Evolutionary conservation across 1,140 invertebrate genomes (phyloP).

Genomic region (Penaeus vannamei): DNA sequence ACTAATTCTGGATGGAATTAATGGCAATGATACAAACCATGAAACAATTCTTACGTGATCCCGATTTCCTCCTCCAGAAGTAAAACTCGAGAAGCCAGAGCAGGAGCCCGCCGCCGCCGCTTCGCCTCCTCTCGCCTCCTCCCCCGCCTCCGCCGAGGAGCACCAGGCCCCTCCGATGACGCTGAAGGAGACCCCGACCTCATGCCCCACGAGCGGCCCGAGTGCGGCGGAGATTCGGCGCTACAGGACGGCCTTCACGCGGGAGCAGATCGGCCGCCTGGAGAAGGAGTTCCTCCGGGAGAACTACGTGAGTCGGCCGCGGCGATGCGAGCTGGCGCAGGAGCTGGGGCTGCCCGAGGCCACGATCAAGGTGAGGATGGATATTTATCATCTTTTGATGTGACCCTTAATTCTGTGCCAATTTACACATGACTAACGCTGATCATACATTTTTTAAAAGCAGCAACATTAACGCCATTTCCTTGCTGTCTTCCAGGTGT

Average conservation of each 20-base stretch:
- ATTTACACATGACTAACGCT: neutral
- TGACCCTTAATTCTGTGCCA: neutral
- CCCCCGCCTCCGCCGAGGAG: too few species aligned
- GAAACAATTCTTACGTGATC: too few species aligned
- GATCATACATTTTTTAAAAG: neutral
- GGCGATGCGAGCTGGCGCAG: slow-evolving; percentile 94
- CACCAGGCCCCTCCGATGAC: neutral
- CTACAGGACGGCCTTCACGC: slow-evolving; percentile 97
- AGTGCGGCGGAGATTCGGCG: slow-evolving; percentile 70
- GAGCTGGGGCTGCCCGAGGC: slow-evolving; percentile 95
- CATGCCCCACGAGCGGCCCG: neutral
- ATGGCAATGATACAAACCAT: neutral
- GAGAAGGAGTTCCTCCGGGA: slow-evolving; percentile 98
- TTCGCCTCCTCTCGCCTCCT: too few species aligned
- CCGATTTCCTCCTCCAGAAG: too few species aligned
- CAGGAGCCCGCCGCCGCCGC: too few species aligned
- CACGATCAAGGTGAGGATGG: slow-evolving; percentile 91
- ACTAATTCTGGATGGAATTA: neutral
- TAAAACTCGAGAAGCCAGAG: too few species aligned
- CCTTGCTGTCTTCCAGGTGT: slow-evolving; percentile 80
- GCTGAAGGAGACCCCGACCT: neutral
- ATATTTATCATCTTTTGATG: neutral
- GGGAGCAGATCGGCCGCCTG: slow-evolving; percentile 93
- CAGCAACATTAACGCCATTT: slow-evolving; percentile 69
- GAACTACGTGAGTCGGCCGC: slow-evolving; percentile 96